Conservation (phyloP, 2,113 vertebrate species). For the Pleuronectes platessa region DNA sequence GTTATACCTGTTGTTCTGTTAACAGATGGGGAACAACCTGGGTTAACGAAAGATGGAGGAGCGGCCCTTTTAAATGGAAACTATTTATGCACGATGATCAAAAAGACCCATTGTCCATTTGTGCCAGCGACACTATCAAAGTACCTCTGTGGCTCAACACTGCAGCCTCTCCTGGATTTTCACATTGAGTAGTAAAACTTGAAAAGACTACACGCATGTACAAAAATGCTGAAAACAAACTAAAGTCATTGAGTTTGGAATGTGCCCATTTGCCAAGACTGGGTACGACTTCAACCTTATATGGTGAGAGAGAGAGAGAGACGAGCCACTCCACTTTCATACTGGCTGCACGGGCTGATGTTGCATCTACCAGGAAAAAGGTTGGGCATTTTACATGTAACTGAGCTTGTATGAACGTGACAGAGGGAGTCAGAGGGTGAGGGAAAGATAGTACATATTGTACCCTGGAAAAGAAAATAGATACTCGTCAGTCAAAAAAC, state of each 20-base stretch:
- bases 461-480: conserved; percentile 14
- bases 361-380: conserved; percentile 39
- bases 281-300: conserved; percentile 66
- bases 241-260: conserved; percentile 59
- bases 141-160: conserved; percentile 60
- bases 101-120: conserved; percentile 52
- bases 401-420: conserved; percentile 41
- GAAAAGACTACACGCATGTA: conserved; percentile 57
- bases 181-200: conserved; percentile 64
- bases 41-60: conserved; percentile 76
- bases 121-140: conserved; percentile 68
- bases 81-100: conserved; percentile 70
- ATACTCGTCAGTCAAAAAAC: conserved; percentile 31
- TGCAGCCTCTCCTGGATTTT: conserved; percentile 64
- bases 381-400: conserved; percentile 29
- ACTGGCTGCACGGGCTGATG: conserved; percentile 26
- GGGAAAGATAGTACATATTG: conserved; percentile 6
- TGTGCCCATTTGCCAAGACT: conserved; percentile 74
- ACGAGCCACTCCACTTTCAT: conserved; percentile 33
- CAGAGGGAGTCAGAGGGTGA: conserved; percentile 14
- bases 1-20: conserved; percentile 72
- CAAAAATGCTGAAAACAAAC: conserved; percentile 61
- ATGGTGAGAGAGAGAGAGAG: conserved; percentile 55
- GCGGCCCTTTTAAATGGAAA: conserved; percentile 51
- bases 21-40: conserved; percentile 87